Percentiles rank a stretch among this genome's conserved stretches.
Conservation (phyloP, 1,140 invertebrate species). For the Caenorhabditis tropicalis region DNA sequence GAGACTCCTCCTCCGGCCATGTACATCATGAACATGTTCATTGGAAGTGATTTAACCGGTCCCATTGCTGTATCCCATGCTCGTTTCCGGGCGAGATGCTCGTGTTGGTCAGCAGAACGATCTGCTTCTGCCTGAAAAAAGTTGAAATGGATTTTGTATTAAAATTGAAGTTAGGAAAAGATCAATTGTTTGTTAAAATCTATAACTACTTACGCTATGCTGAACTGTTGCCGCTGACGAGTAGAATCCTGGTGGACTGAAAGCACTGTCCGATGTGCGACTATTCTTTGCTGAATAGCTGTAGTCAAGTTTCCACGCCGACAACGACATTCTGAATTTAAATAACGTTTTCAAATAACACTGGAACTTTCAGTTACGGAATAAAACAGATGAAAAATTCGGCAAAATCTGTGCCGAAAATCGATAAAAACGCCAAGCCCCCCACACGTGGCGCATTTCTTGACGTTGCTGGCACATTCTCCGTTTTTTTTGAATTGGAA, state of each 20-base stretch:
- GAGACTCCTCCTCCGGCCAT: conserved; percentile 76
- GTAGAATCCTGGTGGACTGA: conserved; percentile 51
- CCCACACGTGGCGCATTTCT: background rate
- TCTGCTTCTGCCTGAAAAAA: conserved; percentile 48
- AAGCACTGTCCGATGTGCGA: background rate
- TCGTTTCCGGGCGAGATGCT: conserved; percentile 75
- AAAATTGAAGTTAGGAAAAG: background rate
- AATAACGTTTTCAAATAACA: background rate
- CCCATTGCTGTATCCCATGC: conserved; percentile 95
- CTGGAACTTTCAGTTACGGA: too few relatives aligned
- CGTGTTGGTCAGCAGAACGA: conserved; percentile 43
- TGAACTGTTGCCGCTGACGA: conserved; percentile 33
- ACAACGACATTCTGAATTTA: conserved; percentile 75
- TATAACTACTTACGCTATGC: conserved; percentile 49
- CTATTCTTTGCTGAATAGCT: conserved; percentile 9
- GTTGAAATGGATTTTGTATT: background rate
- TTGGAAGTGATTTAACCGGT: conserved; percentile 89
- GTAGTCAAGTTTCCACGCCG: conserved; percentile 50
- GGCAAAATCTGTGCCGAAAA: background rate
- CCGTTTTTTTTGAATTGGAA: background rate
- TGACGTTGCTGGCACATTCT: background rate
- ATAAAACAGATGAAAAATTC: background rate
- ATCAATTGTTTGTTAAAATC: background rate
- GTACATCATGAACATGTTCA: conserved; percentile 96
- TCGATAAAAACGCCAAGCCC: background rate